Conservation (phyloP, 2,113 vertebrate species). For the Regulus satrapa region DNA sequence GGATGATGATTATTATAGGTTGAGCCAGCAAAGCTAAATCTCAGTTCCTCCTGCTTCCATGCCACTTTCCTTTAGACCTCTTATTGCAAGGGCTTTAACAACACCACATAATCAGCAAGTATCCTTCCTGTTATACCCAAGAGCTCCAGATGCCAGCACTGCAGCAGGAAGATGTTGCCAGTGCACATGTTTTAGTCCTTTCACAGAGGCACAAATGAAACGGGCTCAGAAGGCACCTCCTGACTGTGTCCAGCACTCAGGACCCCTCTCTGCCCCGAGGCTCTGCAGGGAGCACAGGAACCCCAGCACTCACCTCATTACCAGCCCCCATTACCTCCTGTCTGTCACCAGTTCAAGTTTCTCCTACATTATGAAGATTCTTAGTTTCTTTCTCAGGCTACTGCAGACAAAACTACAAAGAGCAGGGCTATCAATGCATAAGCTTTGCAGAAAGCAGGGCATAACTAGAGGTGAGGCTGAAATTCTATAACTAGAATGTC, state of each 20-base stretch:
- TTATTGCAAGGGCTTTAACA: not conserved
- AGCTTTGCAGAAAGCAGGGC: not conserved
- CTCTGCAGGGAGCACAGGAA: not conserved
- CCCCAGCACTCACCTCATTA: not conserved
- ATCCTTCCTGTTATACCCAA: not conserved
- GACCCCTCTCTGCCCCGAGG: rapidly evolving
- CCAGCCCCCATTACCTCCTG: not conserved
- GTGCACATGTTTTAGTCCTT: not conserved
- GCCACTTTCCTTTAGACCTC: not conserved
- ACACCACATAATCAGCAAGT: not conserved
- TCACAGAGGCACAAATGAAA: not conserved
- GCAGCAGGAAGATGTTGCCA: not conserved
- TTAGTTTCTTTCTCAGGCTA: not conserved
- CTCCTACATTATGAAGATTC: not conserved
- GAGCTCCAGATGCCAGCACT: not conserved
- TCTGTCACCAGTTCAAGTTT: not conserved
- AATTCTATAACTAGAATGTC: not conserved
- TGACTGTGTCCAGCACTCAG: not conserved
- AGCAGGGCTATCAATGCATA: not conserved
- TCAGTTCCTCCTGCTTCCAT: not conserved
- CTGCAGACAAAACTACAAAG: not conserved
- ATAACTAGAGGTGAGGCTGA: not conserved
- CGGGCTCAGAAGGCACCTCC: not conserved
- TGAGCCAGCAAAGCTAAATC: not conserved
- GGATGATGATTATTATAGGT: not conserved